These are phyloP conservation scores for Ptychoptera albimana DNA, from an alignment of 2,888 invertebrate species.

Conservation along the genomic window DNA sequence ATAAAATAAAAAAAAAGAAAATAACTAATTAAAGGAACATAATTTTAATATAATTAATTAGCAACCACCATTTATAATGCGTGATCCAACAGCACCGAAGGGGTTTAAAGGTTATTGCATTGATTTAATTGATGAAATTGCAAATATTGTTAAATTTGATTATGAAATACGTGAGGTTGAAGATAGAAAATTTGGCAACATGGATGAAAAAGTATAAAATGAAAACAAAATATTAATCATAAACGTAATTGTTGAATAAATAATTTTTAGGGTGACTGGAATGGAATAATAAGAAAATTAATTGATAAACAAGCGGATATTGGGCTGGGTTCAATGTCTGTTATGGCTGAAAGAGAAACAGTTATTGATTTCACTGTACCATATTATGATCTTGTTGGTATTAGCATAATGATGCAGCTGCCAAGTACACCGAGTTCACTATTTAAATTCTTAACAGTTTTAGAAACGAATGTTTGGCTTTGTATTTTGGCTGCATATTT, in stretches of 20 bases:
- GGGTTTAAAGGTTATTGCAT: constrained; percentile 82
- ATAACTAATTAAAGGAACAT: background rate
- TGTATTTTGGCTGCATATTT: constrained; percentile 91
- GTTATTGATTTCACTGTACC: constrained; percentile 97
- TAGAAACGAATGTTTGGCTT: constrained; percentile 93
- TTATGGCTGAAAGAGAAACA: constrained; percentile 94
- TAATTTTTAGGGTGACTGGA: constrained; percentile 47
- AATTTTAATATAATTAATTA: constrained; percentile 23
- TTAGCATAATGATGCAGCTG: constrained; percentile 88
- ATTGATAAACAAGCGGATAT: constrained; percentile 84
- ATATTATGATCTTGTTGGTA: constrained; percentile 94
- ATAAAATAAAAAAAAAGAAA: background rate
- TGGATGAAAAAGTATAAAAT: constrained; percentile 49
- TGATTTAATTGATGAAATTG: constrained; percentile 79
- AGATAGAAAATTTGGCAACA: constrained; percentile 73
- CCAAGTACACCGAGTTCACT: constrained; percentile 79
- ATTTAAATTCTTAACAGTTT: constrained; percentile 90
- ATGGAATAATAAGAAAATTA: constrained; percentile 66
- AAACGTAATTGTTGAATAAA: constrained; percentile 14
- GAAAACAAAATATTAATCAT: constrained; percentile 15
- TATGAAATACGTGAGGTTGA: constrained; percentile 71
- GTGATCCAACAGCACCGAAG: constrained; percentile 46
- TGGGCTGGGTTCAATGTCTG: constrained; percentile 82
- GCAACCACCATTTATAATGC: constrained; percentile 73
- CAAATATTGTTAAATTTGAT: constrained; percentile 70